Base-by-base conservation (phyloP, 2,888 invertebrate genomes). In the Atethmia centrago region DNA sequence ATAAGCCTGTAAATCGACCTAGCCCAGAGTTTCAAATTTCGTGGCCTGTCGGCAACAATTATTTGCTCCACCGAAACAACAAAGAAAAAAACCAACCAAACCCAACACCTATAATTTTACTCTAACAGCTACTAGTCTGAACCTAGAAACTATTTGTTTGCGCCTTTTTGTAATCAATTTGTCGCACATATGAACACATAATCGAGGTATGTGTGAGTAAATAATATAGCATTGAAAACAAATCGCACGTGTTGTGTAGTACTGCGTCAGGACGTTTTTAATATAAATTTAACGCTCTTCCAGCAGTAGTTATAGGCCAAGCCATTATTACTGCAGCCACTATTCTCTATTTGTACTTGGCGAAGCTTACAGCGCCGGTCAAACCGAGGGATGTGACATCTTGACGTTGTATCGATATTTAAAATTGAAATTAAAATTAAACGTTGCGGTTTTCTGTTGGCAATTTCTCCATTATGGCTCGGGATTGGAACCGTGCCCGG, bases 281-380 rank as follows among this genome's bases (percentile, higher is more conserved):
- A 94, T 94, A 93, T 91, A 93, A 94, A 93, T 93, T 94, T 92
- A 93, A 92, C 93, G 93, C 88, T 89, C 88, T 76, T 88, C 87
- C 83, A 87, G 89, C 87, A 85, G 88, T 90, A 89, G 90, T 89
- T 88, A 88, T 88, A 89, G 87, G 82, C 77, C 80, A 82, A 80
- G 87, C 91, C 89, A 93, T 94, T 94, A 94, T 94, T 93, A 92
- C 93, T 90, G 91, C 88, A 90, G 90, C 91, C 88, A 90, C 93
- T 89, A 92, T 92, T 93, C 92, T 94, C 93, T 94, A 94, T 95
- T 95, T 94, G 93, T 93, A 92, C 89, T 92, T 89, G 88, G 89
- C 89, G 90, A 91, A 90, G 94, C 93, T 92, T 91, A 92, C 88
- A 90, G 85, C 87, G 82, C 77, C 86, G 90, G 91, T 89, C 91